Evolutionary conservation across 2,888 invertebrate genomes (phyloP), one percentile per base, ranked within the genome.

Genomic region (Campoplex nolae): DNA sequence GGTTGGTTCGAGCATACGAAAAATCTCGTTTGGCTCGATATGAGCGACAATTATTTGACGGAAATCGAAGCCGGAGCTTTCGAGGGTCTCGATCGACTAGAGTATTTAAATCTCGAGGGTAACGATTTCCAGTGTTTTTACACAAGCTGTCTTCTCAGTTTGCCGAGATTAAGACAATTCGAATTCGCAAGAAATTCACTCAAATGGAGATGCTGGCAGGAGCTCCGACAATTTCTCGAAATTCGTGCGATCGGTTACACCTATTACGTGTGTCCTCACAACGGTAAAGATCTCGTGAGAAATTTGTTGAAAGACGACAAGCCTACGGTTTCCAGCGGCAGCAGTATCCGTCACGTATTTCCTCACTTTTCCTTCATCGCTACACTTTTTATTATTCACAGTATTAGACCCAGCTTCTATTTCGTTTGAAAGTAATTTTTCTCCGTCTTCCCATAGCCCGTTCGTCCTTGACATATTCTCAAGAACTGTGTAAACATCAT

Each of bases 151-250:
- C 78, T 93, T 48, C 86, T 89, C 54, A 88, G 90, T 2, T 79
- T 93, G 81, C 90, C 90, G 6, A 83, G 89, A 8, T 67, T 93
- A 2, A 84, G 89, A 4, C 84, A 89, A 1, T 77, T 93, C 3
- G 91, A 92, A 48, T 92, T 92, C 28, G 88, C 90, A 0, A 90
- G 90, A 1, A 93, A 93, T 77, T 92, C 91, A 1, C 70, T 92
- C 18, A 92, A 92, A 67, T 93, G 93, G 93, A 86, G 92, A 67
- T 93, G 93, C 62, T 89, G 91, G 76, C 88, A 90, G 45, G 92
- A 92, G 35, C 81, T 93, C 67, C 90, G 89, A 23, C 91, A 93
- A 48, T 93, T 91, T 79, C 84, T 93, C 3, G 89, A 92, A 42
- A 87, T 89, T 48, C 84, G 90, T 2, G 84, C 85, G 23, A 87